phyloP scores from a whole-genome alignment of 2,797 vertebrate genomes.

The Intellagama lesueurii region DNA sequence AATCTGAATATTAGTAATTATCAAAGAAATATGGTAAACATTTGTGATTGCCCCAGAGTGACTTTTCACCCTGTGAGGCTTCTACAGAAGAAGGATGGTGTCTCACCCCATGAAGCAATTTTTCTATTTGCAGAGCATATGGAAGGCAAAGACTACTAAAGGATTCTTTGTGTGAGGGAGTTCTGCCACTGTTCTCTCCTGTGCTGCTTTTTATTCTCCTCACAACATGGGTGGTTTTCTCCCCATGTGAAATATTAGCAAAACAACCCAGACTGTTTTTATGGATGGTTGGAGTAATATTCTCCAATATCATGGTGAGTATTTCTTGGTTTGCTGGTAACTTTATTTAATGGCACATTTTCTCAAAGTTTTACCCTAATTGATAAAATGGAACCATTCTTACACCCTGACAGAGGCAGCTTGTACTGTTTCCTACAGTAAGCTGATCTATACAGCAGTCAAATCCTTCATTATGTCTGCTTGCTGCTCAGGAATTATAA shows the following conservation, averaged over 20 bases:
- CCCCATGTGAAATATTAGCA: slow-evolving; percentile 63
- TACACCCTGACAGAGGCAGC: not conserved
- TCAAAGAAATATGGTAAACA: not conserved
- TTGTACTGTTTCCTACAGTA: no score
- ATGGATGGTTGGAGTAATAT: slow-evolving; percentile 70
- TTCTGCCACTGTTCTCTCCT: slow-evolving; percentile 72
- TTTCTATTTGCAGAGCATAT: slow-evolving; percentile 67
- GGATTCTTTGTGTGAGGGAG: slow-evolving; percentile 68
- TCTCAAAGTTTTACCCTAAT: not conserved
- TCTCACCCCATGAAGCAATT: slow-evolving; percentile 35
- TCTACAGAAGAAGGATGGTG: slow-evolving; percentile 1
- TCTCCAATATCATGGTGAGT: slow-evolving; percentile 74
- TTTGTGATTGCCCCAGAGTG: slow-evolving; percentile 10
- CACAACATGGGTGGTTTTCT: slow-evolving; percentile 67
- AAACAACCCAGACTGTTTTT: slow-evolving; percentile 71
- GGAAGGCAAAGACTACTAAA: slow-evolving; percentile 70
- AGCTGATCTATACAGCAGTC: not conserved
- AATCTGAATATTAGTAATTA: not conserved
- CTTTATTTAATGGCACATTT: not conserved
- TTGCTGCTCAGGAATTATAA: not conserved
- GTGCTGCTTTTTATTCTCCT: slow-evolving; percentile 67
- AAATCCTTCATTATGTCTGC: no score
- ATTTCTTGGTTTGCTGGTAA: slow-evolving; percentile 25
- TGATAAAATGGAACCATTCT: not conserved
- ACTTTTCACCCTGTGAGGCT: not conserved